Evolutionary conservation across 2,113 vertebrate species (phyloP).

Genomic region (Pogonocichla stellata): DNA sequence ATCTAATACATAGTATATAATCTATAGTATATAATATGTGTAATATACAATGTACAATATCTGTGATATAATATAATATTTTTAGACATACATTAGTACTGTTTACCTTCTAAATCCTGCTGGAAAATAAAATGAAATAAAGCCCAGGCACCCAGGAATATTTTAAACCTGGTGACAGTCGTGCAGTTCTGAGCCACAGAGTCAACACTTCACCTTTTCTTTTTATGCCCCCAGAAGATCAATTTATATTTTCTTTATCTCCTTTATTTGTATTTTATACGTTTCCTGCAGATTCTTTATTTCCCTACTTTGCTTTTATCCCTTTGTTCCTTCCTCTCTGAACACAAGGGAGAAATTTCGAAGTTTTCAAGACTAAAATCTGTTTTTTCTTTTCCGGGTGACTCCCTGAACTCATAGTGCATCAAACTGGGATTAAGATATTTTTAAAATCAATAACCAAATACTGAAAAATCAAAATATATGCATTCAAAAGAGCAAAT

Average conservation of each 20-base stretch:
- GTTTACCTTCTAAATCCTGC: not conserved
- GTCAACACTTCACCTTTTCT: not conserved
- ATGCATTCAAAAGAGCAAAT: not conserved
- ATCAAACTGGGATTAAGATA: not conserved
- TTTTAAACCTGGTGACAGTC: not conserved
- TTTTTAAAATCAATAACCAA: not conserved
- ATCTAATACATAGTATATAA: no score
- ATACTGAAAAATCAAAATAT: not conserved
- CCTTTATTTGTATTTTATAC: not conserved
- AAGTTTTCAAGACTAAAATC: not conserved
- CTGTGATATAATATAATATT: not conserved
- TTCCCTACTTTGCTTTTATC: not conserved
- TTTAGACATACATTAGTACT: accelerated
- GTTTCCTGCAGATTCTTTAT: not conserved
- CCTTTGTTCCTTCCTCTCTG: not conserved
- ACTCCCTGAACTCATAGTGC: not conserved
- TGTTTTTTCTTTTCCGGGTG: not conserved
- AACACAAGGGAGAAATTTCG: not conserved
- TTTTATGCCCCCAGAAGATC: not conserved
- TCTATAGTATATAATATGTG: no score
- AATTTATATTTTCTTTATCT: not conserved
- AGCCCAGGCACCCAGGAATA: not conserved
- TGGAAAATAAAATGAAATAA: not conserved
- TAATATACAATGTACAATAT: not conserved
- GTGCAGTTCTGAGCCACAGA: not conserved